Percentiles rank a stretch among this genome's conserved stretches.
Evolutionary conservation across 2,797 vertebrate genomes (phyloP).

Genomic region (Etheostoma perlongum): DNA sequence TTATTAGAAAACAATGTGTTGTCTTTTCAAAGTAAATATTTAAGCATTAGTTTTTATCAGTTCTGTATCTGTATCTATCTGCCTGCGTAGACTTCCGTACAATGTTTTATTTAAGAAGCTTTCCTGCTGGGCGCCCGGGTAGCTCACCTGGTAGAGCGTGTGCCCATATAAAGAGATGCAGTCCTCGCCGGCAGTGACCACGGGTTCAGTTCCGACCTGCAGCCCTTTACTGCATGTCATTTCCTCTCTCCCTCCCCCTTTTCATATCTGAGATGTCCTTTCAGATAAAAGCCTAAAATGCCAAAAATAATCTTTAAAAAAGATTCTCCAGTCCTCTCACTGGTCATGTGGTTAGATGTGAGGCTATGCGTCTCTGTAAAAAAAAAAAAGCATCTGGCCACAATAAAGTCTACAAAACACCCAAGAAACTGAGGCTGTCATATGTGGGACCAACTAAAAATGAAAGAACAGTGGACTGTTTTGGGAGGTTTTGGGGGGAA

Average conservation of each 20-base stretch:
- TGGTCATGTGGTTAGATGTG: constrained; percentile 27
- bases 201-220: too few species aligned
- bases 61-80: too few species aligned
- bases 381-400: constrained; percentile 45
- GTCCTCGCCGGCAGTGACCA: too few species aligned
- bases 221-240: too few species aligned
- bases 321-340: not conserved
- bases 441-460: constrained; percentile 39
- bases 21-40: not conserved
- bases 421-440: constrained; percentile 33
- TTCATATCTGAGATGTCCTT: too few species aligned
- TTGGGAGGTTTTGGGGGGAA: constrained; percentile 56
- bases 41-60: too few species aligned
- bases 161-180: too few species aligned
- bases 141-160: too few species aligned
- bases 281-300: too few species aligned
- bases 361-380: constrained; percentile 19
- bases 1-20: not conserved
- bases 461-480: constrained; percentile 49
- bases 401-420: constrained; percentile 47
- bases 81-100: not conserved
- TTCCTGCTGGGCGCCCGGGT: too few species aligned
- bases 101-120: constrained; percentile 1
- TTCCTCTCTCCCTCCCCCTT: too few species aligned
- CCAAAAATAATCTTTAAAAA: too few species aligned